Percentiles rank a stretch among this genome's conserved stretches.
phyloP scores from a whole-genome alignment of 2,113 vertebrate genomes.

The Neolamprologus cancellatus region DNA sequence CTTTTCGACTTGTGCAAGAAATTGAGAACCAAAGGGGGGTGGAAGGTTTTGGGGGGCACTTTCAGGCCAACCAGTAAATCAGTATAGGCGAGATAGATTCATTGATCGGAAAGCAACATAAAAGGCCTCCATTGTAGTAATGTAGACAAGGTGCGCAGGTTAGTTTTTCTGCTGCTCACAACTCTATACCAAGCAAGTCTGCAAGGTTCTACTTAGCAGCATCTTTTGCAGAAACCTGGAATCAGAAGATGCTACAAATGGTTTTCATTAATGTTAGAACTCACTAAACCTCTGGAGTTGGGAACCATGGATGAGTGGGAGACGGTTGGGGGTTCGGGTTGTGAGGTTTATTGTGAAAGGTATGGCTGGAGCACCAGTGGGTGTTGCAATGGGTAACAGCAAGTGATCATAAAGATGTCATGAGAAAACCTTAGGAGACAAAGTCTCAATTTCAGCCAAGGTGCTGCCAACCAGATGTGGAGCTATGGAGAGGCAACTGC shows the following conservation, averaged over 20 bases:
- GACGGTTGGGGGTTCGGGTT: neutral
- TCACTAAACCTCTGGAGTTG: slow-evolving; percentile 8
- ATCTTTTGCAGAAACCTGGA: neutral
- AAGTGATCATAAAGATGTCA: slow-evolving; percentile 78
- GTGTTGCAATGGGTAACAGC: slow-evolving; percentile 35
- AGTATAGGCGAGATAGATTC: slow-evolving; percentile 56
- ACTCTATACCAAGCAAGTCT: neutral
- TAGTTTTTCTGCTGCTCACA: neutral
- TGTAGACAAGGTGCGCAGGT: slow-evolving; percentile 56
- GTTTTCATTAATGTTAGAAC: slow-evolving; percentile 59
- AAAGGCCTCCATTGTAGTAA: slow-evolving; percentile 49
- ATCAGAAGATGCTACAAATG: slow-evolving; percentile 52
- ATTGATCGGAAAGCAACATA: slow-evolving; percentile 52
- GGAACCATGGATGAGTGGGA: slow-evolving; percentile 24
- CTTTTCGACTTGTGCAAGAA: slow-evolving; percentile 10
- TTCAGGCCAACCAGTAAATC: slow-evolving; percentile 59
- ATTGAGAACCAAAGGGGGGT: neutral
- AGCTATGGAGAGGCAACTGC: slow-evolving; percentile 43
- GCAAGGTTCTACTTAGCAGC: slow-evolving; percentile 55
- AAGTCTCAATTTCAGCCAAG: slow-evolving; percentile 74
- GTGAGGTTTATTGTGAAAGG: slow-evolving; percentile 21
- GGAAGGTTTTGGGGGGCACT: slow-evolving; percentile 20
- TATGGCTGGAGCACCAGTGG: neutral
- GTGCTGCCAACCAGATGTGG: slow-evolving; percentile 77
- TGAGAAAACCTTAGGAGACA: slow-evolving; percentile 69